Evolutionary conservation across 2,113 vertebrate species (phyloP).

Genomic region (Chunga burmeisteri): DNA sequence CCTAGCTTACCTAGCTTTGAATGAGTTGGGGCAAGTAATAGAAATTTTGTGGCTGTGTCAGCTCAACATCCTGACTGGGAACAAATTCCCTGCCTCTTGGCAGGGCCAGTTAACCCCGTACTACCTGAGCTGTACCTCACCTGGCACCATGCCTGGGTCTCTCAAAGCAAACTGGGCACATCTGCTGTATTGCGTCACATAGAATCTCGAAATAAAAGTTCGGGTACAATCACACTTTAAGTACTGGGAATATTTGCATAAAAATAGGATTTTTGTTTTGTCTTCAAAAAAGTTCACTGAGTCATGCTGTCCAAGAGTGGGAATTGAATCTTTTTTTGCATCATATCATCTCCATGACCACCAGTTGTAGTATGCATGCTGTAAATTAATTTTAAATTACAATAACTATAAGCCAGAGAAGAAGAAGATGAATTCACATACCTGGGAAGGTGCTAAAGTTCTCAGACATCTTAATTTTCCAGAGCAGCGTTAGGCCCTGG

Average conservation of each 20-base stretch:
- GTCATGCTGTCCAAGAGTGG: fast-evolving
- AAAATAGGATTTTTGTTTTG: neutral
- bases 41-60: neutral
- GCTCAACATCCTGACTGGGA: neutral
- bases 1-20: neutral
- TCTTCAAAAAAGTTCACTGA: neutral
- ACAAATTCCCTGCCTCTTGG: neutral
- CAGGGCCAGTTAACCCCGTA: neutral
- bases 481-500: neutral
- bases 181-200: neutral
- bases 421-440: neutral
- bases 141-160: neutral
- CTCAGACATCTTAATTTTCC: neutral
- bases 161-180: neutral
- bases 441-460: neutral
- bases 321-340: neutral
- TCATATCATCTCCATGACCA: neutral
- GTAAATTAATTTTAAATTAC: neutral
- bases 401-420: neutral
- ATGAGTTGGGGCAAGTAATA: neutral
- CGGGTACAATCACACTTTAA: neutral
- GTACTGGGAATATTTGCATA: neutral
- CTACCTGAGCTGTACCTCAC: fast-evolving
- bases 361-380: neutral
- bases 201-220: neutral